A percentile compares a stretch with the other conserved stretches of the same genome.
These are phyloP conservation scores for Drosophila subsilvestris DNA, from an alignment of 2,888 invertebrate species.

Conservation along the genomic window DNA sequence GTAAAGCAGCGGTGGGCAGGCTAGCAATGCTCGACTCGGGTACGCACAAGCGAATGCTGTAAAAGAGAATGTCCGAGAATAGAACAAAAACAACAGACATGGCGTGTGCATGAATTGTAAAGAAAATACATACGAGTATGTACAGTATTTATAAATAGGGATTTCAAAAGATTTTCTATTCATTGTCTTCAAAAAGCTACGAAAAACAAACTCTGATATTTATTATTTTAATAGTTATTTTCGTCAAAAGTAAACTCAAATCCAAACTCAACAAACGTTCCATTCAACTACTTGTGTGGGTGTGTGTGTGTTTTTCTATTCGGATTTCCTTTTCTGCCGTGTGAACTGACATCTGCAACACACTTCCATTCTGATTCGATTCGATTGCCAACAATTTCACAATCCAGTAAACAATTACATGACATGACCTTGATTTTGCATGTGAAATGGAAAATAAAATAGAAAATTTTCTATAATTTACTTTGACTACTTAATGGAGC, in stretches of 20 bases:
- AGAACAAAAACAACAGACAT: too few relatives aligned
- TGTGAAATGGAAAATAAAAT: constrained; percentile 35
- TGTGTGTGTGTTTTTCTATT: not conserved
- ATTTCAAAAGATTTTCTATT: not conserved
- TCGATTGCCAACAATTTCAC: constrained; percentile 18
- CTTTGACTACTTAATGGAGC: constrained; percentile 12
- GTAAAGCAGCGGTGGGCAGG: too few relatives aligned
- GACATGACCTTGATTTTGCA: constrained; percentile 18
- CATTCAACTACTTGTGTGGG: not conserved
- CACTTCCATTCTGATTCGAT: not conserved
- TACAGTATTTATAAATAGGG: too few relatives aligned
- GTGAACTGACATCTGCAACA: not conserved
- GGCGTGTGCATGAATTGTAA: too few relatives aligned
- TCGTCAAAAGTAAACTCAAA: not conserved
- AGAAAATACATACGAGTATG: too few relatives aligned
- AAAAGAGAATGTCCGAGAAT: too few relatives aligned
- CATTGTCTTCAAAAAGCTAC: too few relatives aligned
- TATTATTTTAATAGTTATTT: too few relatives aligned
- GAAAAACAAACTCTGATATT: too few relatives aligned
- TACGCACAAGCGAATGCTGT: too few relatives aligned
- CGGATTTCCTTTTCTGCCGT: not conserved
- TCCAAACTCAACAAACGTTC: too few relatives aligned
- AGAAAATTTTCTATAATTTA: constrained; percentile 35
- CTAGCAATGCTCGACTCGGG: too few relatives aligned
- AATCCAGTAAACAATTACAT: constrained; percentile 27